Base-by-base conservation (phyloP, 2,113 vertebrate genomes). In the Panthera uncia region DNA sequence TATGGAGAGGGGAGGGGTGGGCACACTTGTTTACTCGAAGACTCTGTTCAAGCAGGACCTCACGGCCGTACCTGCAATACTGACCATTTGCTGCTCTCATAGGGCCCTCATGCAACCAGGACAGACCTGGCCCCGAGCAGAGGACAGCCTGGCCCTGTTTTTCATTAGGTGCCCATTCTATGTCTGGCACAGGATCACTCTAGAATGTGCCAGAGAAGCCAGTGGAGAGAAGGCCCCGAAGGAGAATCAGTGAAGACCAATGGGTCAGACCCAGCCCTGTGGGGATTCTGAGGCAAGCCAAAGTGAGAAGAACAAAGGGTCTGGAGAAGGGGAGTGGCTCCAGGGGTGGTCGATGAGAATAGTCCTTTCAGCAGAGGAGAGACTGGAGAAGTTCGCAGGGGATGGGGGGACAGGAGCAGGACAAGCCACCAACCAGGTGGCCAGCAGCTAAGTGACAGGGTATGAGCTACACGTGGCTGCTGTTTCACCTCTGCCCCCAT, bases 11-110 rank as follows among this genome's bases (percentile, higher is more conserved):
- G 11, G n/a, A 57, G n/a, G 1, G 0, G 13, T 1, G 9, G 27
- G 13, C 36, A 69, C 7, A 2, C 83, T 19, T 27, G 2, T 36
- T 38, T 52, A 68, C 29, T 48, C 1, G 1, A 18, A 5, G 80
- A 89, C 1, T 0, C 69, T 9, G n/a, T 50, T 23, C 33, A 25
- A 36, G 38, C 10, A 33, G 8, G 80, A n/a, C 66, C 45, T 21
- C 25, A 7, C 0, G 0, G 3, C 21, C 16, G 13, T 1, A 12
- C 15, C 12, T 52, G 14, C 5, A 21, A 1, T 15, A 14, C 27
- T 11, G 29, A 33, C 21, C 33, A 12, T 12, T 11, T 78, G 41
- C 33, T 33, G 23, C 38, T 71, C 74, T 66, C 33, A 8, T 41
- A 2, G 6, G 29, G 14, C 38, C 61, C 27, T 78, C 25, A 18